Conservation (phyloP, 2,113 vertebrate genomes). For the Podarcis muralis region DNA sequence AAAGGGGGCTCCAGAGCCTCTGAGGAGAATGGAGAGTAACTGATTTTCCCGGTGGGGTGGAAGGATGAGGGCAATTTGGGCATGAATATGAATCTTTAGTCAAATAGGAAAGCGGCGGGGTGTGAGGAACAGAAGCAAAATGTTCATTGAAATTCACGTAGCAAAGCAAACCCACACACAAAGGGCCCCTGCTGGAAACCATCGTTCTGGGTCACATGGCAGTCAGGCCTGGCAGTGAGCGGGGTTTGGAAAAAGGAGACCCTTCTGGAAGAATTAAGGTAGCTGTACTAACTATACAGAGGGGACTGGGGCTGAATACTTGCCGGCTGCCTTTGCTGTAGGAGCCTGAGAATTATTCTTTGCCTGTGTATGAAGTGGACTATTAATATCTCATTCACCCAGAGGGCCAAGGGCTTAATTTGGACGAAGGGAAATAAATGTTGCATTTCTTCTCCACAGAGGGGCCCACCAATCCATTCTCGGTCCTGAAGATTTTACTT, state of each 20-base stretch:
- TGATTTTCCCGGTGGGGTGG: slow-evolving; percentile 58
- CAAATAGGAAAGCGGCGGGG: slow-evolving; percentile 50
- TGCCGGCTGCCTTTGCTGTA: background rate
- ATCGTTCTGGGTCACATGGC: slow-evolving; percentile 1
- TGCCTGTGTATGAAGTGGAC: slow-evolving; percentile 33
- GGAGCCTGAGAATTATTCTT: background rate
- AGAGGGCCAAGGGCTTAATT: background rate
- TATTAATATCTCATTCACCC: slow-evolving; percentile 12
- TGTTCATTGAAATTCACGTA: slow-evolving; percentile 16
- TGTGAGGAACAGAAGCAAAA: slow-evolving; percentile 42
- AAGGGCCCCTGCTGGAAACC: background rate
- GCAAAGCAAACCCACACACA: slow-evolving; percentile 43
- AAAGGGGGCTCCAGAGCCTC: slow-evolving; percentile 3
- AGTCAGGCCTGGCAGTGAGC: background rate
- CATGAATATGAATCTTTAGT: slow-evolving; percentile 56
- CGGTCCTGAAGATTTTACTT: background rate
- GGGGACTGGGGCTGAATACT: background rate
- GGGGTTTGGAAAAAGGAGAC: background rate
- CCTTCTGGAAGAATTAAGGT: background rate
- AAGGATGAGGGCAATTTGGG: slow-evolving; percentile 62
- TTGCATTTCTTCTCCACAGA: slow-evolving; percentile 10
- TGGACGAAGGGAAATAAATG: slow-evolving; percentile 14
- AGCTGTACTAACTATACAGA: background rate
- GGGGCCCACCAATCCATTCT: slow-evolving; percentile 2
- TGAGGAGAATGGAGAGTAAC: slow-evolving; percentile 42